Conservation (phyloP, 2,797 vertebrate species). For the Periophthalmus magnuspinnatus region DNA sequence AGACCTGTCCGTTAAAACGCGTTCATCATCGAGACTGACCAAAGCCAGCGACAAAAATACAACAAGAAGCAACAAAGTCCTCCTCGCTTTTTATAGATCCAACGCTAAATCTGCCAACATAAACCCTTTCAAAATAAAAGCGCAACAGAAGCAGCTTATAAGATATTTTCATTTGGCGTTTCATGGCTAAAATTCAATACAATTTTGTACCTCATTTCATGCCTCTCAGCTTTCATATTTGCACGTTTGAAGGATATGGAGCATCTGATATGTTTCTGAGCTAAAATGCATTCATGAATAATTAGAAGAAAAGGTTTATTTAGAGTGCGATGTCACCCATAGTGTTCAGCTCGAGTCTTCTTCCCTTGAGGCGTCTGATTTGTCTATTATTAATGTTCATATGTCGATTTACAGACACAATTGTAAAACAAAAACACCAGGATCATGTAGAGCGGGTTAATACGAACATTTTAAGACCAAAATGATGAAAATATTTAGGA, state of each 20-base stretch:
- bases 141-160: background rate
- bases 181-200: background rate
- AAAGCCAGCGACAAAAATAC: conserved; percentile 24
- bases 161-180: background rate
- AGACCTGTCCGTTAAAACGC: too few relatives aligned
- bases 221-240: background rate
- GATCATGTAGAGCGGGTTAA: too few relatives aligned
- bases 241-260: background rate
- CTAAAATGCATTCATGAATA: background rate
- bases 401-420: too few relatives aligned
- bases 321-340: too few relatives aligned
- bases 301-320: background rate
- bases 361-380: too few relatives aligned
- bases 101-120: background rate
- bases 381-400: too few relatives aligned
- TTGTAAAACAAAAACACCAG: too few relatives aligned
- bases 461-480: too few relatives aligned
- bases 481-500: too few relatives aligned
- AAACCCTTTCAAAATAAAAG: conserved; percentile 2
- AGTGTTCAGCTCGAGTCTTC: too few relatives aligned
- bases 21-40: too few relatives aligned
- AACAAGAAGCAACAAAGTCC: conserved; percentile 23
- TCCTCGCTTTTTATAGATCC: conserved; percentile 19
- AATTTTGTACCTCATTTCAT: background rate
- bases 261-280: background rate